phyloP scores from a whole-genome alignment of 1,140 invertebrate genomes.

The Scaptomyza graminum region DNA sequence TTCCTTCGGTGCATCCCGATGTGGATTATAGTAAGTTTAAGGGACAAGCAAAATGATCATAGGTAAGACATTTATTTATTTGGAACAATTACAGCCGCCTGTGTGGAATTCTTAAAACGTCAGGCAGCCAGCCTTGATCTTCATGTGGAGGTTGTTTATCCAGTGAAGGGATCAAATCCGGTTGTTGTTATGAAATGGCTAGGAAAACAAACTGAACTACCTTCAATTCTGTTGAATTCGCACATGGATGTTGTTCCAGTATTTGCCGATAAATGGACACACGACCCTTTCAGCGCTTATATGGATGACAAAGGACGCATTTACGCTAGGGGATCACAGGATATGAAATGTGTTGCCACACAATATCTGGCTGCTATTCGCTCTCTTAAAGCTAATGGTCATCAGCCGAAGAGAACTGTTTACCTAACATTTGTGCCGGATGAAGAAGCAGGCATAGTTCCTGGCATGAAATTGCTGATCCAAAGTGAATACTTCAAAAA shows the following conservation, averaged over 20 bases:
- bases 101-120: conserved; percentile 87
- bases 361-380: conserved; percentile 89
- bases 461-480: conserved; percentile 93
- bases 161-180: conserved; percentile 85
- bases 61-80: neutral
- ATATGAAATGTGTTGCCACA: conserved; percentile 84
- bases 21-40: conserved; percentile 90
- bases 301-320: conserved; percentile 91
- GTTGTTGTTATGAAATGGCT: conserved; percentile 90
- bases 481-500: conserved; percentile 90
- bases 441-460: conserved; percentile 94
- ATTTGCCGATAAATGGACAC: conserved; percentile 87
- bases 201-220: conserved; percentile 87
- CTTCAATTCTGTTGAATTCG: conserved; percentile 91
- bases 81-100: conserved; percentile 52
- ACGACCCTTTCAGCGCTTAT: conserved; percentile 89
- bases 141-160: conserved; percentile 84
- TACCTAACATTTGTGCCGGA: conserved; percentile 94
- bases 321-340: conserved; percentile 91
- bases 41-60: neutral
- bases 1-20: conserved; percentile 92
- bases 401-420: conserved; percentile 87
- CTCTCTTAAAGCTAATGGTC: conserved; percentile 86
- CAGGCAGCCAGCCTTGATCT: conserved; percentile 87
- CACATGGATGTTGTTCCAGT: conserved; percentile 96